phyloP scores from a whole-genome alignment of 2,888 invertebrate species.

The Callinectes sapidus region DNA sequence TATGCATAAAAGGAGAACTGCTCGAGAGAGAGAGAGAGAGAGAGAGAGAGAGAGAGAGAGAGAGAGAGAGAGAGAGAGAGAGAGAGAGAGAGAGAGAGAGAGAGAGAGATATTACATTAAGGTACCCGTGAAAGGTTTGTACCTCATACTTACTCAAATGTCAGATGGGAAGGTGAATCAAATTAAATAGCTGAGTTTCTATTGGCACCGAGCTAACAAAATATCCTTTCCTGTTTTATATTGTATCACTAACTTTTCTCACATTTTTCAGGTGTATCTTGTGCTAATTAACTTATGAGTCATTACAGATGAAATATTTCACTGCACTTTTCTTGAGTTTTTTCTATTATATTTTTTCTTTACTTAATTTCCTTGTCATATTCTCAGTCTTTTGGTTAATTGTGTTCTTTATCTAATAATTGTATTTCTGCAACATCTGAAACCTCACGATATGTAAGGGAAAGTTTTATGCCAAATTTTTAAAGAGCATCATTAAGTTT shows the following conservation, averaged over 20 bases:
- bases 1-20: too few relatives aligned
- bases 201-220: not conserved
- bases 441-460: too few relatives aligned
- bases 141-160: not conserved
- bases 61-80: not conserved
- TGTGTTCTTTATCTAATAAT: too few relatives aligned
- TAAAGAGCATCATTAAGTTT: too few relatives aligned
- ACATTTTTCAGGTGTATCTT: not conserved
- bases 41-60: not conserved
- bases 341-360: not conserved
- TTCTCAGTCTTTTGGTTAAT: not conserved
- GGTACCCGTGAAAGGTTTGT: not conserved
- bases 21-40: too few relatives aligned
- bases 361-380: not conserved
- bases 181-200: not conserved
- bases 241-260: not conserved
- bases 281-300: not conserved
- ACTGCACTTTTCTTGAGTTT: too few relatives aligned
- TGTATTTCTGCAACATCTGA: too few relatives aligned
- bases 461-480: too few relatives aligned
- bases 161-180: not conserved
- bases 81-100: not conserved
- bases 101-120: not conserved
- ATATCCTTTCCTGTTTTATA: not conserved
- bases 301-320: not conserved